Evolutionary conservation across 2,888 invertebrate genomes (phyloP), one percentile per base, ranked within the genome.

Genomic region (Acanthoscelides obtectus): DNA sequence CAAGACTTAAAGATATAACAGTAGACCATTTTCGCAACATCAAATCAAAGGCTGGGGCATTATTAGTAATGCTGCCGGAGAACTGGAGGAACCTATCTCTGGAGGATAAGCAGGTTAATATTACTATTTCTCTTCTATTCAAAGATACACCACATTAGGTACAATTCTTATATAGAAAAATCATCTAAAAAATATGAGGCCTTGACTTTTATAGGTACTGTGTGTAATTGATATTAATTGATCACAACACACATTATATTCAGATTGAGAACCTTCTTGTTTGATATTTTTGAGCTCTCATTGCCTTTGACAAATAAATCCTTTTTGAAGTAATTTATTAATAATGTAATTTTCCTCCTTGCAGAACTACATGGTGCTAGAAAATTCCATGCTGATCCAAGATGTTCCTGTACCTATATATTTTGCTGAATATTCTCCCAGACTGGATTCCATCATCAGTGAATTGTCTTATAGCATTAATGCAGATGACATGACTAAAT

Each of bases 351-450:
- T 6, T 45, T 45, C 45, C 17, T 12, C 1, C 45, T 45, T 83
- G 70, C 66, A 94, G 92, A 92, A 93, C 81, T 89, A 95, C 72
- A 88, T 91, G 83, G 85, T 90, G 19, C 84, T 98, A 69, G 98
- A 98, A 85, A 91, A 92, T 86, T 91, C 92, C 2, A 92, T 97
- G 89, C 86, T 94, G 77, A 71, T 73, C 21, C 93, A 95, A 78
- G 94, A 96, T 80, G 90, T 93, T 17, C 87, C 89, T 22, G 92
- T 96, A 71, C 97, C 98, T 0, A 93, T 97, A 1, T 98, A 97
- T 86, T 96, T 98, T 81, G 90, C 94, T 0, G 87, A 88, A 25
- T 95, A 94, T 89, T 90, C 92, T 67, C 87, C 88, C 0, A 91
- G 94, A 72, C 87, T 97, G 63, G 90, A 92, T 73, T 88, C 88